Evolutionary conservation across 2,797 vertebrate species (phyloP).

Genomic region (Enteromius paludinosus): DNA sequence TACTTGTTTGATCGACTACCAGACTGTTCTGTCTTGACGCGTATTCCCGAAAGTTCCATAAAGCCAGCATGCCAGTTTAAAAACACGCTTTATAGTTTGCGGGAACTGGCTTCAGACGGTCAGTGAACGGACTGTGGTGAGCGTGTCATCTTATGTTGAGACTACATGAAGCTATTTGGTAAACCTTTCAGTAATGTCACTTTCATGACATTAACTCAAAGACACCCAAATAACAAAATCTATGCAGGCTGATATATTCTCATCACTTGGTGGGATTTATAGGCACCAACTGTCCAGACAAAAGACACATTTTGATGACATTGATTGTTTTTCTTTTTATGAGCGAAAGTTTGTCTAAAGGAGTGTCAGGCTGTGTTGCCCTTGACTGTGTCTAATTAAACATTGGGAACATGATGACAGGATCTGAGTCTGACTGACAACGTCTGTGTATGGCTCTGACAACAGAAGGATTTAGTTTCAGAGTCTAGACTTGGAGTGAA

Average conservation of each 20-base stretch:
- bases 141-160: not conserved
- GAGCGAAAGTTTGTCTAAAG: constrained; percentile 8
- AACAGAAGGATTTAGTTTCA: constrained; percentile 36
- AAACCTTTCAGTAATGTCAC: constrained; percentile 13
- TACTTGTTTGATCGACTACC: not conserved
- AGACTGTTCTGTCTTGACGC: not conserved
- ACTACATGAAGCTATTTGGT: constrained; percentile 9
- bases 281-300: constrained; percentile 28
- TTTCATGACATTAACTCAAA: constrained; percentile 2
- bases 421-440: constrained; percentile 26
- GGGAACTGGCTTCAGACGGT: not conserved
- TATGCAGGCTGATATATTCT: constrained; percentile 42
- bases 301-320: constrained; percentile 30
- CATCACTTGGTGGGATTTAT: not conserved
- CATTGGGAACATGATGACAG: constrained; percentile 30
- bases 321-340: constrained; percentile 44
- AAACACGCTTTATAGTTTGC: not conserved
- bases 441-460: not conserved
- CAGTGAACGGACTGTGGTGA: not conserved
- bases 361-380: constrained; percentile 23
- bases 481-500: constrained; percentile 27
- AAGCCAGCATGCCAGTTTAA: not conserved
- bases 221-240: constrained; percentile 29
- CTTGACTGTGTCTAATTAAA: constrained; percentile 24
- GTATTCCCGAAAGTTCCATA: not conserved